Evolutionary conservation across 1,140 invertebrate species (phyloP).

Genomic region (Eciton burchellii): DNA sequence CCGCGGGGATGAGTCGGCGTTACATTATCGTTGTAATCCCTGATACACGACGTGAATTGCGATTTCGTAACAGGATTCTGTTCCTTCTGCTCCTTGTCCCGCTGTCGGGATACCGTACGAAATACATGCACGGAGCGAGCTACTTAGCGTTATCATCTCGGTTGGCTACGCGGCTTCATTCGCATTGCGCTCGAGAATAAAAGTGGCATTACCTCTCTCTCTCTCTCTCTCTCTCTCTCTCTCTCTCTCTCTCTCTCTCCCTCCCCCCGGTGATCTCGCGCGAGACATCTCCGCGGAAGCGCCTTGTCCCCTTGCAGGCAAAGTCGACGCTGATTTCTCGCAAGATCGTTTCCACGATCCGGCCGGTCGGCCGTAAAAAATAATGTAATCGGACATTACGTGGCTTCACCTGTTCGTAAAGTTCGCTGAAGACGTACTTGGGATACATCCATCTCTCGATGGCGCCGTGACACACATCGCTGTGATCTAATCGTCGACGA

Average conservation of each 20-base stretch:
- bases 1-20: constrained; percentile 15
- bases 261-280: no score
- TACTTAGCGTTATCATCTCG: constrained; percentile 53
- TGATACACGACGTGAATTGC: constrained; percentile 58
- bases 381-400: background rate
- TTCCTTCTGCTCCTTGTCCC: background rate
- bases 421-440: constrained; percentile 11
- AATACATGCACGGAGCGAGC: constrained; percentile 14
- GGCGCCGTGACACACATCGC: background rate
- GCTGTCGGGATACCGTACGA: constrained; percentile 21
- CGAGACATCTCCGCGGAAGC: background rate
- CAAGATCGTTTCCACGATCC: background rate
- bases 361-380: background rate
- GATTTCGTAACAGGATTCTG: constrained; percentile 61
- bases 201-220: constrained; percentile 21
- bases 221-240: no score
- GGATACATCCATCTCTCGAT: background rate
- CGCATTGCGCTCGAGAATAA: constrained; percentile 23
- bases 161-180: constrained; percentile 20
- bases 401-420: background rate
- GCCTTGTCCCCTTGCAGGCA: background rate
- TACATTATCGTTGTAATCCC: background rate
- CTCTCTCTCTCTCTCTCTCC: no score
- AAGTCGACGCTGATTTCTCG: background rate
- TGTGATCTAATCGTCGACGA: background rate